Conservation (phyloP, 64 coral and sea anemone species). For the Cladopsammia gracilis region DNA sequence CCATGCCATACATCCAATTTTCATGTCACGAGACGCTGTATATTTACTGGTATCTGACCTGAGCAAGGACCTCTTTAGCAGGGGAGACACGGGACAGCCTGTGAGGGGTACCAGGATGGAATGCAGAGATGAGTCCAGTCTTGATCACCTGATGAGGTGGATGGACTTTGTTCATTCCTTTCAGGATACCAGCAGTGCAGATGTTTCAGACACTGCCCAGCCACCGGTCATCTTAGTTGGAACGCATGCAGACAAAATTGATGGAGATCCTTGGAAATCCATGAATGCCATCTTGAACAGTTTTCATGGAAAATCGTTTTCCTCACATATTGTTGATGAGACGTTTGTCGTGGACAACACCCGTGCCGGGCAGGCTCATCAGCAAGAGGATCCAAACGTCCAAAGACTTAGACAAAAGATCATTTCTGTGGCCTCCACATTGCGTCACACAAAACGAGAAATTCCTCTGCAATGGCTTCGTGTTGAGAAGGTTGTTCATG, state of each 20-base stretch:
- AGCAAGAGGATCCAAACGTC: constrained; percentile 34
- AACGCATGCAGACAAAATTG: constrained; percentile 32
- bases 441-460: constrained; percentile 15
- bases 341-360: constrained; percentile 42
- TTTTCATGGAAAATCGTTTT: constrained; percentile 34
- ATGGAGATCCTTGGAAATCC: constrained; percentile 1
- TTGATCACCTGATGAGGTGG: constrained; percentile 42
- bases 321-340: constrained; percentile 27
- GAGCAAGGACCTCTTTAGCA: constrained; percentile 22
- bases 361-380: constrained; percentile 1
- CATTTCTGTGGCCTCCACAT: constrained; percentile 17
- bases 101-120: background rate
- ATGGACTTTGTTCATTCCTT: constrained; percentile 58
- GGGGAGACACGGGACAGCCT: background rate
- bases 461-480: constrained; percentile 36
- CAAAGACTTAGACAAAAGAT: background rate
- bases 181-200: background rate
- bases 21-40: constrained; percentile 39
- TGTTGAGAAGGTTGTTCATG: constrained; percentile 35
- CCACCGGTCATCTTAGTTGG: constrained; percentile 44
- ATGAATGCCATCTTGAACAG: constrained; percentile 14
- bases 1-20: constrained; percentile 22
- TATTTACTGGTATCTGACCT: constrained; percentile 37
- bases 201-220: background rate
- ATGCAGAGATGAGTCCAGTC: background rate